Base-by-base conservation (phyloP, 2,797 vertebrate species). In the Artibeus lituratus region DNA sequence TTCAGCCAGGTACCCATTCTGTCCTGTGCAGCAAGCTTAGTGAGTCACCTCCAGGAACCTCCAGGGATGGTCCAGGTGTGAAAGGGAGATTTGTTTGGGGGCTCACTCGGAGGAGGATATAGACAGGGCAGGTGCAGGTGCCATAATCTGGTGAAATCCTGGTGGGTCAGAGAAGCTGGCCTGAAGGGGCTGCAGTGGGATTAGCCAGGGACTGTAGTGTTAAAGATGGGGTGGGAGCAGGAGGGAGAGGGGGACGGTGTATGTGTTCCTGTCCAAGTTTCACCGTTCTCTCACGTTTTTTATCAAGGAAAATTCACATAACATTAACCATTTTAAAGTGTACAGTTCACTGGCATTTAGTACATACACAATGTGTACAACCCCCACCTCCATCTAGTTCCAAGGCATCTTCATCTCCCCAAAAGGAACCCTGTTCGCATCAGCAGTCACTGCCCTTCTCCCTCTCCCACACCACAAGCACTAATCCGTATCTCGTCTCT, bases 261-360 rank as follows among this genome's bases (percentile, higher is more conserved):
- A 29, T 74, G 55, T 18, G 11, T 0, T 80, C 26, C 2, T 77
- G 37, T 70, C 19, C n/a, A n/a, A n/a, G 22, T 37, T 14, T 59
- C 10, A 14, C 24, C 32, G 7, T 47, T 87, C 15, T 37, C 39
- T 44, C 8, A 10, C 49, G 53, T 53, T 44, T 42, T 35, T 77
- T 21, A 12, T 62, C 37, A 70, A 86, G 59, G 72, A 24, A 94
- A 86, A 83, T 67, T 91, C 53, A 82, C 47, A 15, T 81, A 29
- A 74, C 7, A 26, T 91, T 95, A 94, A 81, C 83, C 67, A 81
- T 87, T 82, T 32, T n/a, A 35, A 72, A 92, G 81, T 29, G 5
- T 26, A 7, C 3, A 32, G 32, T 32, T 70, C 51, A 8, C 3
- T 32, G 47, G 44, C 10, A 5, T 29, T 81, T 67, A 67, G n/a